Percentiles rank a stretch among this genome's conserved stretches.
phyloP scores from a whole-genome alignment of 2,113 vertebrate species.

The Hipposideros armiger region DNA sequence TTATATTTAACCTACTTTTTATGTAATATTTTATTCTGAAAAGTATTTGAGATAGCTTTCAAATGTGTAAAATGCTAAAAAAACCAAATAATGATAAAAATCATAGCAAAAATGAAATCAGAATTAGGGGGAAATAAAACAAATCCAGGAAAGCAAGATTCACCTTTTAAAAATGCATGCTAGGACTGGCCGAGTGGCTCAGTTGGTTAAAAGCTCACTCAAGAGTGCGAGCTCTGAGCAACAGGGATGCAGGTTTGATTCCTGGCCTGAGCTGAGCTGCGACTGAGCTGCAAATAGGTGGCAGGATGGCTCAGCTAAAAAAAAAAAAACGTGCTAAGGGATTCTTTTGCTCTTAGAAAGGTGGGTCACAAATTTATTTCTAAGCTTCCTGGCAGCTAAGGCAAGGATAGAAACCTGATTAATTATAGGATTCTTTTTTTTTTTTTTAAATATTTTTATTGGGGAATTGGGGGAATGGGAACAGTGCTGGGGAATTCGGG shows the following conservation, averaged over 20 bases:
- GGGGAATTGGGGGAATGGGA: no score
- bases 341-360: background rate
- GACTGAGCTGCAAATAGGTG: no score
- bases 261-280: no score
- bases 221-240: no score
- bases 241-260: no score
- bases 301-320: background rate
- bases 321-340: background rate
- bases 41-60: constrained; percentile 47
- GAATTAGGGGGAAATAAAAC: background rate
- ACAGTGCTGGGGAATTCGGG: no score
- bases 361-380: background rate
- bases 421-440: background rate
- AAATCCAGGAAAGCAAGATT: background rate
- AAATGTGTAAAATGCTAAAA: background rate
- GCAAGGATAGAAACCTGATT: background rate
- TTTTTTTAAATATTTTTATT: no score
- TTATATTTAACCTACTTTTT: background rate
- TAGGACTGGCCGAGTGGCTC: no score
- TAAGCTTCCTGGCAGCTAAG: background rate
- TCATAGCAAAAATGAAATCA: background rate
- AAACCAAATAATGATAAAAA: background rate
- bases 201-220: no score
- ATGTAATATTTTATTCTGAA: constrained; percentile 6
- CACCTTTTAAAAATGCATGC: background rate